These are phyloP conservation scores for Psittacula echo DNA, from an alignment of 2,797 vertebrate genomes.

Conservation along the genomic window DNA sequence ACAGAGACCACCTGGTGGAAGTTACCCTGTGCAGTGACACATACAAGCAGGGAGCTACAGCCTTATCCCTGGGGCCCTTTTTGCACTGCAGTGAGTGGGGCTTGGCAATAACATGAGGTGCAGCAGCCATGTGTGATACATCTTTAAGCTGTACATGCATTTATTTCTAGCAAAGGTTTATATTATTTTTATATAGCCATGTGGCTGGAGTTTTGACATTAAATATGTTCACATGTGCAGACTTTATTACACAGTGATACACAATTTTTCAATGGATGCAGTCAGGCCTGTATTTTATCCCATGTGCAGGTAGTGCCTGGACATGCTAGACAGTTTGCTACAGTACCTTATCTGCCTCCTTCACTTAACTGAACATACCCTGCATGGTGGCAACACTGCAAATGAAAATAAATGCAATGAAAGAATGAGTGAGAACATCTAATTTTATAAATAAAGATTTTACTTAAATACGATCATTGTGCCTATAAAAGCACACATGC, in stretches of 20 bases:
- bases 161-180: neutral
- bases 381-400: neutral
- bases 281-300: neutral
- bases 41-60: neutral
- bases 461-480: neutral
- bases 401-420: neutral
- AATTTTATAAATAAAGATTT: neutral
- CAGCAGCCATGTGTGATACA: neutral
- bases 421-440: neutral
- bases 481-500: neutral
- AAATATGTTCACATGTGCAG: neutral
- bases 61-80: neutral
- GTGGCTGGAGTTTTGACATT: neutral
- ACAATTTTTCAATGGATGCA: neutral
- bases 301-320: neutral
- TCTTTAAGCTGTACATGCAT: neutral
- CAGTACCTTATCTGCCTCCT: neutral
- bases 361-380: neutral
- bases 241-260: neutral
- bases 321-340: neutral
- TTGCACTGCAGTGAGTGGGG: too few species aligned
- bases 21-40: neutral
- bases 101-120: neutral
- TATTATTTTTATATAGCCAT: neutral
- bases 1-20: neutral